A percentile compares a stretch with the other conserved stretches of the same genome.
Conservation (phyloP, 2,113 vertebrate genomes). For the Atlantisia rogersi region DNA sequence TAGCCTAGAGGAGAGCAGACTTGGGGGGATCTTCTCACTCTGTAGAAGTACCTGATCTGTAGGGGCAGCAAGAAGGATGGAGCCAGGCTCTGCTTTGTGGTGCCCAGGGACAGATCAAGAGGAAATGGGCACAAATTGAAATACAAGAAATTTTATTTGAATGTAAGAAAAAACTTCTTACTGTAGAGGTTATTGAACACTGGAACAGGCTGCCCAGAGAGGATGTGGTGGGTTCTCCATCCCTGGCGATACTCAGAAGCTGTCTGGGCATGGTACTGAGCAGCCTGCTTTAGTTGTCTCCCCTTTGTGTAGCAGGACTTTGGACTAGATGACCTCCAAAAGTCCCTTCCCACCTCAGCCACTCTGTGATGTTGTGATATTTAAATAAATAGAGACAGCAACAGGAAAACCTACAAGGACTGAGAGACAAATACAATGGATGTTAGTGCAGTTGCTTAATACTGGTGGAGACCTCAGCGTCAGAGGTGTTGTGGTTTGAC, state of each 20-base stretch:
- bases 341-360: not conserved
- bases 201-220: not conserved
- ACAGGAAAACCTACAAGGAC: not conserved
- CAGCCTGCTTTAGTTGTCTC: not conserved
- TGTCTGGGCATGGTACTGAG: not conserved
- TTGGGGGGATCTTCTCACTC: not conserved
- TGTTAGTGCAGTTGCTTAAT: not conserved
- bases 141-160: not conserved
- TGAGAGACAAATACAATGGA: not conserved
- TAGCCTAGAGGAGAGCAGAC: not conserved
- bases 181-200: not conserved
- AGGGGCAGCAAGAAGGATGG: accelerated
- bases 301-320: not conserved
- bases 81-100: not conserved
- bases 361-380: not conserved
- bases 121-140: not conserved
- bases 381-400: not conserved
- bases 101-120: not conserved
- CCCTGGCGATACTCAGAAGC: not conserved
- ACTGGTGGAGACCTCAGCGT: not conserved
- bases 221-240: not conserved
- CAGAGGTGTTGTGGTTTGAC: not conserved
- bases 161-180: not conserved
- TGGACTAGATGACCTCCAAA: not conserved
- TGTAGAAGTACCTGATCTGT: not conserved